Conservation (phyloP, 1,140 invertebrate genomes). For the Drosophila willistoni region DNA sequence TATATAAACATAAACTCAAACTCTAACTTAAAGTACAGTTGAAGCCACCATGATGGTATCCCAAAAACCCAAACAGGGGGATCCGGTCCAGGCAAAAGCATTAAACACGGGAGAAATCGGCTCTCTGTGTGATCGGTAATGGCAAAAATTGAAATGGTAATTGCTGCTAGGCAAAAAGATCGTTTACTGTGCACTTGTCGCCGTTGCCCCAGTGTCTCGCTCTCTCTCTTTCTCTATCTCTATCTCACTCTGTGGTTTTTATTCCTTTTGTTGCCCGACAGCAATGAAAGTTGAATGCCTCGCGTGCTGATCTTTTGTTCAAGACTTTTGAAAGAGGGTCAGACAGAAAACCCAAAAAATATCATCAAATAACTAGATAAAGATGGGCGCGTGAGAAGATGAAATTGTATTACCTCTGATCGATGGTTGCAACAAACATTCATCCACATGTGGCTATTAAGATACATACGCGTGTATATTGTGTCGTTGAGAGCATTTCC, state of each 20-base stretch:
- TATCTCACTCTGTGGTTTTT: slow-evolving; percentile 2
- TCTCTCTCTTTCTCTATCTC: not conserved
- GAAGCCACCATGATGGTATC: slow-evolving; percentile 12
- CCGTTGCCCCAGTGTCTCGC: not conserved
- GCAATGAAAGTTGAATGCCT: slow-evolving; percentile 23
- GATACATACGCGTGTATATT: not conserved
- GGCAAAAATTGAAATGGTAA: slow-evolving; percentile 33
- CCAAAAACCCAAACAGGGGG: not conserved
- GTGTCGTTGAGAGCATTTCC: slow-evolving; percentile 24
- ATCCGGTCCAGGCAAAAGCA: slow-evolving; percentile 10
- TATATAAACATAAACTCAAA: slow-evolving; percentile 19
- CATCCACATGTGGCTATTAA: not conserved
- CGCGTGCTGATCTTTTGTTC: slow-evolving; percentile 8
- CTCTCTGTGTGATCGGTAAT: slow-evolving; percentile 18
- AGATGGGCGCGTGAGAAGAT: slow-evolving; percentile 13
- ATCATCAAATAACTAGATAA: slow-evolving; percentile 4
- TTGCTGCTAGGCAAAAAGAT: slow-evolving; percentile 22
- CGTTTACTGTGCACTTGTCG: slow-evolving; percentile 25
- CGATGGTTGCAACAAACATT: not conserved
- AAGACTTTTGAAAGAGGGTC: not conserved
- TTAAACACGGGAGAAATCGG: slow-evolving; percentile 8
- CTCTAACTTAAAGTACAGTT: slow-evolving; percentile 14
- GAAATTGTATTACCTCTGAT: not conserved
- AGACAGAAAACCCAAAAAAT: not conserved
- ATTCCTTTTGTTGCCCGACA: slow-evolving; percentile 12